phyloP scores from a whole-genome alignment of 1,140 invertebrate species.

The Sycobia sp. region DNA sequence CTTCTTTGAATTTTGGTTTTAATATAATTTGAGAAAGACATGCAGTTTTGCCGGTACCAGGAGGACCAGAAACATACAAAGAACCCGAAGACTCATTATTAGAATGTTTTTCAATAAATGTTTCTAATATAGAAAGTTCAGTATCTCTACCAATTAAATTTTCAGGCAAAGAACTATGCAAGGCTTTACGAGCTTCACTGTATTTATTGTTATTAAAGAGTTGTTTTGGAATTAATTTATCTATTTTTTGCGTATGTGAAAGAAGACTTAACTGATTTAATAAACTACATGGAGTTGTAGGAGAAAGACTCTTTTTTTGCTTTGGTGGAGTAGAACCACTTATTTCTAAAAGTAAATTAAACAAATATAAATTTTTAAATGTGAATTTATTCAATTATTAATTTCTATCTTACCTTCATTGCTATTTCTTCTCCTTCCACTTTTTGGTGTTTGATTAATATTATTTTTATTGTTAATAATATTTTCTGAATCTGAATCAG shows the following conservation, averaged over 20 bases:
- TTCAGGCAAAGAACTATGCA: slow-evolving; percentile 74
- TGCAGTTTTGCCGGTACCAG: slow-evolving; percentile 96
- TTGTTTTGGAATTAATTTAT: slow-evolving; percentile 43
- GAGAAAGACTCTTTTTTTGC: slow-evolving; percentile 40
- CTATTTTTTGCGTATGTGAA: slow-evolving; percentile 25
- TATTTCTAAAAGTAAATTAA: slow-evolving; percentile 24
- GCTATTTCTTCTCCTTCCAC: slow-evolving; percentile 5
- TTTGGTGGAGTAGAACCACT: slow-evolving; percentile 43
- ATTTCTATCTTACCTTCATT: slow-evolving; percentile 35
- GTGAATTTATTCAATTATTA: background rate
- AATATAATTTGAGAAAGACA: slow-evolving; percentile 77
- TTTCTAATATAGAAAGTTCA: slow-evolving; percentile 72
- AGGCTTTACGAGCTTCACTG: slow-evolving; percentile 66
- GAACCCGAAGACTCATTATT: slow-evolving; percentile 74
- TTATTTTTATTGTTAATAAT: slow-evolving; percentile 20
- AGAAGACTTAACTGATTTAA: slow-evolving; percentile 41
- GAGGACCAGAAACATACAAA: slow-evolving; percentile 92
- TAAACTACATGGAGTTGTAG: slow-evolving; percentile 45
- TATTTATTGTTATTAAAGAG: slow-evolving; percentile 56
- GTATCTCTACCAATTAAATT: slow-evolving; percentile 77
- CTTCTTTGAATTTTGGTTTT: slow-evolving; percentile 63
- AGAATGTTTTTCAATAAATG: slow-evolving; percentile 74
- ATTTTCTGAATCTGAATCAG: slow-evolving; percentile 51
- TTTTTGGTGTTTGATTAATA: slow-evolving; percentile 13
- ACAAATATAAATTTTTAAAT: slow-evolving; percentile 2